phyloP scores from a whole-genome alignment of 1,140 invertebrate species.

The Aricia agestis region DNA sequence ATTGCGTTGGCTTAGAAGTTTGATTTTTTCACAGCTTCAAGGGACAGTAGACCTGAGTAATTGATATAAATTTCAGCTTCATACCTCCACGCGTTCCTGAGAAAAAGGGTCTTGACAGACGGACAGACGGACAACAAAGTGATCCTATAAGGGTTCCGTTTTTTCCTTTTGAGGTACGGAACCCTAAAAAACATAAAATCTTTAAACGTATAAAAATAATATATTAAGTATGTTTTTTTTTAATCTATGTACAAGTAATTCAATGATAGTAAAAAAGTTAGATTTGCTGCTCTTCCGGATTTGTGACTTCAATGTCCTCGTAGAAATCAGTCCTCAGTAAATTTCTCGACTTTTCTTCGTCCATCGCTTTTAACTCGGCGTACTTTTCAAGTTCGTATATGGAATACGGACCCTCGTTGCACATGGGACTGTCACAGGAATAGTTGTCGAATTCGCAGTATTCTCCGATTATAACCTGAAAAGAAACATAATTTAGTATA shows the following conservation, averaged over 20 bases:
- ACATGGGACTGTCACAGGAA: slow-evolving; percentile 89
- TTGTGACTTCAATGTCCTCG: not conserved
- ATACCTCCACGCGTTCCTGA: no score
- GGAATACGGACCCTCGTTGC: slow-evolving; percentile 69
- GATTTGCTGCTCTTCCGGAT: not conserved
- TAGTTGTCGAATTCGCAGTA: slow-evolving; percentile 97
- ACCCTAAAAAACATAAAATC: no score
- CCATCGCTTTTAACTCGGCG: slow-evolving; percentile 26
- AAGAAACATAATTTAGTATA: not conserved
- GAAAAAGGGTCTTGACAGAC: no score
- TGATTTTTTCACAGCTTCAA: no score
- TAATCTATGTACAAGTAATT: not conserved
- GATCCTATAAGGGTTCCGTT: no score
- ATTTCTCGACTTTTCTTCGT: slow-evolving; percentile 1
- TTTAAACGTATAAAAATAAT: no score
- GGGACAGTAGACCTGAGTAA: no score
- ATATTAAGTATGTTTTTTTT: no score
- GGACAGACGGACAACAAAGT: no score
- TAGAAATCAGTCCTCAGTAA: not conserved
- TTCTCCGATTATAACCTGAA: slow-evolving; percentile 83
- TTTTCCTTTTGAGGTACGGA: no score
- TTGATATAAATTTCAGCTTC: no score
- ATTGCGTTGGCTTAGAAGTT: no score
- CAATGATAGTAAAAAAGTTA: not conserved
- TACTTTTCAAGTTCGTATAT: slow-evolving; percentile 32